Evolutionary conservation across 2,797 vertebrate species (phyloP).

Genomic region (Borostomias antarcticus): DNA sequence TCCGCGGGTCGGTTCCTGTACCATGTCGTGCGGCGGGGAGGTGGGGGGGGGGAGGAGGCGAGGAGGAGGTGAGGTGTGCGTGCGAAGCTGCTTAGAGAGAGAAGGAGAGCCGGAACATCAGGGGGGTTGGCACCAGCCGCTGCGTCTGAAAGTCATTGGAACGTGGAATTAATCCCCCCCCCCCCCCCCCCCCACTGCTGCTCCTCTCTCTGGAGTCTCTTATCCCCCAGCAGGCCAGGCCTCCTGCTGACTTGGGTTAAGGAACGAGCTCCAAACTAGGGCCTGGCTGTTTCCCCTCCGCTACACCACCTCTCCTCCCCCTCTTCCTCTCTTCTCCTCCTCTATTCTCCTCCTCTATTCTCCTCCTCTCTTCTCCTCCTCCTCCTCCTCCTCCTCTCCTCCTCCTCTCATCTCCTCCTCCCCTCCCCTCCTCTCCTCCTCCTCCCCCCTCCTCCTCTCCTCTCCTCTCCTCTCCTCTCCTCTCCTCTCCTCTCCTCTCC

Average conservation of each 20-base stretch:
- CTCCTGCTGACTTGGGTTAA: slow-evolving; percentile 45
- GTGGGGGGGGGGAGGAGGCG: slow-evolving; percentile 16
- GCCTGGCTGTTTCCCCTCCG: slow-evolving; percentile 47
- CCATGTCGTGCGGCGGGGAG: slow-evolving; percentile 25
- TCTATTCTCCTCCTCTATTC: no score
- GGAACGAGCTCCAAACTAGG: slow-evolving; percentile 54
- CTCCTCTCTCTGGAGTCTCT: slow-evolving; percentile 34
- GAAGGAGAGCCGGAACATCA: slow-evolving; percentile 61
- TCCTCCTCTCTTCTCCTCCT: slow-evolving; percentile 25
- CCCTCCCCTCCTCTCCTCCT: slow-evolving; percentile 36
- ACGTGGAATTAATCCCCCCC: slow-evolving; percentile 58
- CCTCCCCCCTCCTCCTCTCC: no score
- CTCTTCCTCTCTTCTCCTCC: no score
- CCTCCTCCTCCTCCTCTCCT: background rate
- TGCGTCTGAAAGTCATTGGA: slow-evolving; percentile 70
- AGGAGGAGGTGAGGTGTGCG: slow-evolving; percentile 44
- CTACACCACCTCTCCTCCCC: no score
- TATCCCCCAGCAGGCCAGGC: slow-evolving; percentile 44
- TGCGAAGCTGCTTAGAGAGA: slow-evolving; percentile 67
- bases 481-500: no score
- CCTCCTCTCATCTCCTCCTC: no score
- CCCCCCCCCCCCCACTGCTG: slow-evolving; percentile 33
- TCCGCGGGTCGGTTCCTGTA: slow-evolving; percentile 40
- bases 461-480: no score
- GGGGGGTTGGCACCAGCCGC: slow-evolving; percentile 53